A percentile compares a stretch with the other conserved stretches of the same genome.
phyloP scores from a whole-genome alignment of 2,888 invertebrate genomes.

The Antitype chi region DNA sequence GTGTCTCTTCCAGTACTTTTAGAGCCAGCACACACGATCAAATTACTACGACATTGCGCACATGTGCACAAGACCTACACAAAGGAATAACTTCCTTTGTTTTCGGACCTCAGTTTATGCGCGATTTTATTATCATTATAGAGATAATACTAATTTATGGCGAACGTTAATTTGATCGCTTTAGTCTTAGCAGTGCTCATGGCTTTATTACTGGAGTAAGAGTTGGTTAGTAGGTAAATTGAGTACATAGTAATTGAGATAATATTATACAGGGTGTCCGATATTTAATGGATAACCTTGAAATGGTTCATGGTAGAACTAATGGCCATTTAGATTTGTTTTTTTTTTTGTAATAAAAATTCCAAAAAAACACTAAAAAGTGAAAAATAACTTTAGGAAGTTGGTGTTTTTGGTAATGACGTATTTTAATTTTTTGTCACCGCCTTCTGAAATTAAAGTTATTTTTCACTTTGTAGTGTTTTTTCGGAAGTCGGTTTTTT shows the following conservation, averaged over 20 bases:
- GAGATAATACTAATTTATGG: slow-evolving; percentile 61
- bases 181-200: slow-evolving; percentile 32
- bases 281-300: too few species aligned
- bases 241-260: not conserved
- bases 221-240: not conserved
- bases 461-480: too few species aligned
- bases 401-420: too few species aligned
- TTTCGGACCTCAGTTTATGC: slow-evolving; percentile 59
- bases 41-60: slow-evolving; percentile 63
- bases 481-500: too few species aligned
- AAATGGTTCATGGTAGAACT: too few species aligned
- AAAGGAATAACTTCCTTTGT: slow-evolving; percentile 62
- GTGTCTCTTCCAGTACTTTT: slow-evolving; percentile 31
- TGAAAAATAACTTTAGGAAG: too few species aligned
- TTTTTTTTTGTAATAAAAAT: too few species aligned
- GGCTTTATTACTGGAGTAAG: slow-evolving; percentile 25
- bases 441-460: too few species aligned
- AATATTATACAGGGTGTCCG: too few species aligned
- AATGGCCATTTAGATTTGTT: too few species aligned
- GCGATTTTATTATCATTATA: slow-evolving; percentile 64
- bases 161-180: slow-evolving; percentile 51
- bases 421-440: too few species aligned
- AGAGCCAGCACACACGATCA: slow-evolving; percentile 38
- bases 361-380: too few species aligned
- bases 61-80: slow-evolving; percentile 64